These are phyloP conservation scores for Amyelois transitella DNA, from an alignment of 1,140 invertebrate species.

Conservation along the genomic window DNA sequence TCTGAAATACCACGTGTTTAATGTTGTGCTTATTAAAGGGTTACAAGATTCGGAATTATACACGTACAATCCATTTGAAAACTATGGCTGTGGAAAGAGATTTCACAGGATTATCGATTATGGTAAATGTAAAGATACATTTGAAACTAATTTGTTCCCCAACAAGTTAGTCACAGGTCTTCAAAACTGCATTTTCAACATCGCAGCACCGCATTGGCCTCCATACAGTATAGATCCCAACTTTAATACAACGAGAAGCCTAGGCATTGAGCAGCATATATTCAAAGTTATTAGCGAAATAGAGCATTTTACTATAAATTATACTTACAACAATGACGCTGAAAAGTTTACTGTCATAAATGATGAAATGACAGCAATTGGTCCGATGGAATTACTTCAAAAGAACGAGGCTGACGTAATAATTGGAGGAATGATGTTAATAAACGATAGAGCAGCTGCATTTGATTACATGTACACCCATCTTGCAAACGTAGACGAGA, in stretches of 20 bases:
- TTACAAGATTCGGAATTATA: slow-evolving; percentile 21
- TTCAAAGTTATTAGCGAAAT: slow-evolving; percentile 25
- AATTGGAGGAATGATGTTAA: slow-evolving; percentile 37
- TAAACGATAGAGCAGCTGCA: slow-evolving; percentile 20
- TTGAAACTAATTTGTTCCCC: slow-evolving; percentile 22
- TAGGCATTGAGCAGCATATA: slow-evolving; percentile 40
- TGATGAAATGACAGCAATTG: slow-evolving; percentile 22
- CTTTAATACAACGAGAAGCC: not conserved
- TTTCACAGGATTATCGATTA: slow-evolving; percentile 15
- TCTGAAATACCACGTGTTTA: slow-evolving; percentile 21
- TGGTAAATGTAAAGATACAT: slow-evolving; percentile 12
- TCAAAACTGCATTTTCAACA: slow-evolving; percentile 32
- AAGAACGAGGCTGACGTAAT: slow-evolving; percentile 29
- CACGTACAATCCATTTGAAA: slow-evolving; percentile 42
- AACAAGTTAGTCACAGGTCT: slow-evolving; percentile 20
- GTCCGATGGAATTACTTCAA: slow-evolving; percentile 31
- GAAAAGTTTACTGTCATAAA: slow-evolving; percentile 27
- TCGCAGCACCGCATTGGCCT: slow-evolving; percentile 30
- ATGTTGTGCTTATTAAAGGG: slow-evolving; percentile 30
- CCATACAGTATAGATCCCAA: slow-evolving; percentile 29
- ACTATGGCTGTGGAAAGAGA: slow-evolving; percentile 32
- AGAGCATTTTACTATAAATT: slow-evolving; percentile 36
- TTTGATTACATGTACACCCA: slow-evolving; percentile 35
- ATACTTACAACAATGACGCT: slow-evolving; percentile 22
- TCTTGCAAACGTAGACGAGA: slow-evolving; percentile 30